These are phyloP conservation scores for Nomia melanderi DNA, from an alignment of 1,140 invertebrate genomes.

Conservation along the genomic window DNA sequence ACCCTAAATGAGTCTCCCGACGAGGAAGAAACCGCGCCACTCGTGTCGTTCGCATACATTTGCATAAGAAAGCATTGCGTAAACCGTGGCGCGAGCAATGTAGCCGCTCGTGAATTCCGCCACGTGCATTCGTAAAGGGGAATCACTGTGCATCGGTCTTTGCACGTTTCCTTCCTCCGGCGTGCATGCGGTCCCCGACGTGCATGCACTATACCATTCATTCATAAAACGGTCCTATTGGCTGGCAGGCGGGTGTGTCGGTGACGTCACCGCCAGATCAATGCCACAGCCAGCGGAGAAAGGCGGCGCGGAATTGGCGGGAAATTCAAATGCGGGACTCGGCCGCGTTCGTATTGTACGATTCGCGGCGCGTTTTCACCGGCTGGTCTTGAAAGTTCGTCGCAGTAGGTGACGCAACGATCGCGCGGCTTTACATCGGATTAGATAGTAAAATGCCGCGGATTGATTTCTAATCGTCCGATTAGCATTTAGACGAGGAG, in stretches of 20 bases:
- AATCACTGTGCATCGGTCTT: conserved; percentile 47
- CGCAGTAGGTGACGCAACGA: conserved; percentile 1
- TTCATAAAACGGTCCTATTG: conserved; percentile 63
- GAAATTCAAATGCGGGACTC: conserved; percentile 38
- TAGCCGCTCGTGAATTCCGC: neutral
- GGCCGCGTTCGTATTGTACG: no score
- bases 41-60: neutral
- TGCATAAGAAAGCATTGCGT: conserved; percentile 21
- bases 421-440: neutral
- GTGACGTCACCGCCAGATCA: conserved; percentile 64
- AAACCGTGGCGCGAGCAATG: conserved; percentile 4
- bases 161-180: conserved; percentile 19
- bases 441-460: neutral
- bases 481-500: neutral
- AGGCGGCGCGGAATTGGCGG: conserved; percentile 40
- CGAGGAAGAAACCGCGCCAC: neutral
- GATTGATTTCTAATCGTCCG: neutral
- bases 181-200: neutral
- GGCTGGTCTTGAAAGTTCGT: neutral
- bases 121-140: conserved; percentile 41
- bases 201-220: conserved; percentile 50
- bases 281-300: conserved; percentile 30
- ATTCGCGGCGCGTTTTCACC: no score
- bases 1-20: neutral
- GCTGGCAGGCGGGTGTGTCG: conserved; percentile 65